phyloP scores from a whole-genome alignment of 1,140 invertebrate genomes.

The Leptopilina boulardi region DNA sequence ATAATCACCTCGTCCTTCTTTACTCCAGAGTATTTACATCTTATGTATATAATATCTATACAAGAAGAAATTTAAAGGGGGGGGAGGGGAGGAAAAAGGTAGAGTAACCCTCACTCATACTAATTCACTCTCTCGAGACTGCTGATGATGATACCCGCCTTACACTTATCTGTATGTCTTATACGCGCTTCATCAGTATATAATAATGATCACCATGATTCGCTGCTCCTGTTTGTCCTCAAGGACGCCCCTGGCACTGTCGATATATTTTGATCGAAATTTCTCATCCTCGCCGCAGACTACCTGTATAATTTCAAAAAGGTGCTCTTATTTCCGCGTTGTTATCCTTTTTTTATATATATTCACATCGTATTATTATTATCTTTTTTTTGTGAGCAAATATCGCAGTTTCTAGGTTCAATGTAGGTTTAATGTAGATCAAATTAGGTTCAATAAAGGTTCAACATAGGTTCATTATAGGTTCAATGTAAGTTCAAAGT shows the following conservation, averaged over 20 bases:
- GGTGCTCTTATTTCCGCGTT: not conserved
- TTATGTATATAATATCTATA: constrained; percentile 39
- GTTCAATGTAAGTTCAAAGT: too few species aligned
- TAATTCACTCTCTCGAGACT: constrained; percentile 11
- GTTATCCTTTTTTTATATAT: not conserved
- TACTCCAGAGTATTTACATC: constrained; percentile 37
- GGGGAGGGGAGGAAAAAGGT: too few species aligned
- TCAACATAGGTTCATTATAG: too few species aligned
- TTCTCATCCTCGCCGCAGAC: not conserved
- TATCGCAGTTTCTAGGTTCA: too few species aligned
- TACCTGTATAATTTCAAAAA: not conserved
- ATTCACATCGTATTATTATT: not conserved
- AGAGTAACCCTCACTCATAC: constrained; percentile 23
- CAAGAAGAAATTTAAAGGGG: too few species aligned
- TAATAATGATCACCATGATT: constrained; percentile 48
- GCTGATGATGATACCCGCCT: constrained; percentile 35
- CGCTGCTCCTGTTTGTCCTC: constrained; percentile 54
- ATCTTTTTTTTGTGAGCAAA: too few species aligned
- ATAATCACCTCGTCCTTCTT: constrained; percentile 55
- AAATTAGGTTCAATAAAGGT: too few species aligned
- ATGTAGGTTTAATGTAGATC: too few species aligned
- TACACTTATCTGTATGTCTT: constrained; percentile 28
- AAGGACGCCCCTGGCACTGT: constrained; percentile 40
- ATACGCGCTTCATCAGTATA: constrained; percentile 43
- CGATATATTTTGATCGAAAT: not conserved